Percentiles rank a stretch among this genome's conserved stretches.
Evolutionary conservation across 1,140 invertebrate genomes (phyloP).

Genomic region (Panagrolaimus sp.): DNA sequence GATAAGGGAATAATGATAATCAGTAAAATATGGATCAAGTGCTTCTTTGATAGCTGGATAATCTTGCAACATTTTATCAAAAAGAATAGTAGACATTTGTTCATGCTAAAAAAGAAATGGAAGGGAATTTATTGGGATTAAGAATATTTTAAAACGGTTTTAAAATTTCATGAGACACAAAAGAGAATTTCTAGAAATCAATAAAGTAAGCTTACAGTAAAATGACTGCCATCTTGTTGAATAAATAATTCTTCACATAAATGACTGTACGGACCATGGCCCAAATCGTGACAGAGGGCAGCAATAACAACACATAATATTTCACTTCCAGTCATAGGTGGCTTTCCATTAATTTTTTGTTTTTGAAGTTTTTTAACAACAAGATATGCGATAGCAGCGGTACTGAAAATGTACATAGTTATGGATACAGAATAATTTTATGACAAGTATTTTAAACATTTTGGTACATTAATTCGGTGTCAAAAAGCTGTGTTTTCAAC

Average conservation of each 20-base stretch:
- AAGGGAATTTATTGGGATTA: not conserved
- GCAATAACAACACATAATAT: constrained; percentile 16
- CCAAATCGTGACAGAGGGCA: constrained; percentile 16
- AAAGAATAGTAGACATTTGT: not conserved
- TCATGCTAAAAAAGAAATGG: constrained; percentile 10
- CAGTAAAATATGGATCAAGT: not conserved
- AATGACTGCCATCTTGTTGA: too few relatives aligned
- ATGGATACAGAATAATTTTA: too few relatives aligned
- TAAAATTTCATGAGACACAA: too few relatives aligned
- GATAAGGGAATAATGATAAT: constrained; percentile 16
- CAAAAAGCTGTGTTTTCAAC: too few relatives aligned
- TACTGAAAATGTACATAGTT: not conserved
- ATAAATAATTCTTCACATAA: not conserved
- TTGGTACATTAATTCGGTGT: too few relatives aligned
- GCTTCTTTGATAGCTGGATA: not conserved
- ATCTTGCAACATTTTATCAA: constrained; percentile 14
- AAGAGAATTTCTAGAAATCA: too few relatives aligned
- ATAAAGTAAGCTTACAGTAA: too few relatives aligned
- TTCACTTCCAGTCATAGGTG: not conserved
- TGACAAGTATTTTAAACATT: too few relatives aligned
- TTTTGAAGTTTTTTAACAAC: not conserved
- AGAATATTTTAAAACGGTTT: not conserved
- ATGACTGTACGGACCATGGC: constrained; percentile 19
- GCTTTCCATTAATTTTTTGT: not conserved
- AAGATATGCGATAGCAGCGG: not conserved